phyloP scores from a whole-genome alignment of 2,113 vertebrate genomes.

The Perognathus longimembris region DNA sequence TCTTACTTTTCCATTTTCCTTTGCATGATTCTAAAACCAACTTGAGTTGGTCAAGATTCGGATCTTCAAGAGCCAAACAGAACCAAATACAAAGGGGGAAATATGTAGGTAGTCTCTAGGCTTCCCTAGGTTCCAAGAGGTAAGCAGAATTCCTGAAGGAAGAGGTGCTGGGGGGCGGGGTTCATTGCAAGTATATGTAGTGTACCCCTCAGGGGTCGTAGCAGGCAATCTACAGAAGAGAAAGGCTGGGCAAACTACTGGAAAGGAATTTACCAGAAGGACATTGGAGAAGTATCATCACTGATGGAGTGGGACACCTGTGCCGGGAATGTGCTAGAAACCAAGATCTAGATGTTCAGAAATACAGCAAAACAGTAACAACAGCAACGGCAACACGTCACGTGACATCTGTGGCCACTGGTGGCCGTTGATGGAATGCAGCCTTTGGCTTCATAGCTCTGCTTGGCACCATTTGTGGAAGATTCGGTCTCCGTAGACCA shows the following conservation, averaged over 20 bases:
- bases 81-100: not conserved
- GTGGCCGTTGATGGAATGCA: too few species aligned
- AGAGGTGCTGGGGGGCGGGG: not conserved
- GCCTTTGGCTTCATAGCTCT: too few species aligned
- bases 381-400: not conserved
- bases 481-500: too few species aligned
- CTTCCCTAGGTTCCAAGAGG: not conserved
- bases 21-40: not conserved
- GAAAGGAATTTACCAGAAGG: not conserved
- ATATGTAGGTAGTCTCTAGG: not conserved
- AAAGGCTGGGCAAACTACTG: not conserved
- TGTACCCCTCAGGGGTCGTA: not conserved
- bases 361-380: not conserved
- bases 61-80: not conserved
- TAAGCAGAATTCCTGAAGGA: not conserved
- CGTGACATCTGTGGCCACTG: not conserved
- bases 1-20: not conserved
- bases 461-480: too few species aligned
- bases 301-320: fast-evolving
- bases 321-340: not conserved
- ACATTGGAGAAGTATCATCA: not conserved
- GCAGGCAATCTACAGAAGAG: not conserved
- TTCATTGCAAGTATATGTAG: fast-evolving
- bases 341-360: not conserved
- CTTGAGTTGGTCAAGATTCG: not conserved